These are phyloP conservation scores for Netelia virgata DNA, from an alignment of 2,888 invertebrate species.

Conservation along the genomic window DNA sequence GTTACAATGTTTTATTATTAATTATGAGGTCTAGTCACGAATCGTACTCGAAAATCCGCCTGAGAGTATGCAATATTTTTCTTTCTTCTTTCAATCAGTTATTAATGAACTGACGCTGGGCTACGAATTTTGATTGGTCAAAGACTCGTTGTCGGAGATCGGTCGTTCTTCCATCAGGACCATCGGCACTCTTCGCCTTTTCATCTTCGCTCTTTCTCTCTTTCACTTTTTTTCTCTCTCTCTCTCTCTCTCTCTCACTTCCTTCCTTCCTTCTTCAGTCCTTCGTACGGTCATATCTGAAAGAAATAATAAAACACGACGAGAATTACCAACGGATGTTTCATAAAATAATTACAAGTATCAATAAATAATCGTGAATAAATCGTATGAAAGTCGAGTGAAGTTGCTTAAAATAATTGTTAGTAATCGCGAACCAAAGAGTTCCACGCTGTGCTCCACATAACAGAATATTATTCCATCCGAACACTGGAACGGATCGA, in stretches of 20 bases:
- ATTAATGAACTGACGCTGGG: slow-evolving; percentile 38
- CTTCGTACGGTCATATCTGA: slow-evolving; percentile 80
- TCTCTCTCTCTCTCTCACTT: slow-evolving; percentile 51
- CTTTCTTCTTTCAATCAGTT: background rate
- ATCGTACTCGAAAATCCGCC: slow-evolving; percentile 33
- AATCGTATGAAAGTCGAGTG: too few relatives aligned
- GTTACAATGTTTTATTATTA: slow-evolving; percentile 4
- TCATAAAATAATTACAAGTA: background rate
- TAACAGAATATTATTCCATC: too few relatives aligned
- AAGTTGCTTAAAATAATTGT: too few relatives aligned
- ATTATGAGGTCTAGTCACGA: slow-evolving; percentile 14
- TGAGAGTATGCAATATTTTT: slow-evolving; percentile 32
- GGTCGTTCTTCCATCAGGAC: slow-evolving; percentile 52
- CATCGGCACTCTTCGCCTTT: slow-evolving; percentile 36
- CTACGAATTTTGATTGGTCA: slow-evolving; percentile 69
- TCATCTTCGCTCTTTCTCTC: slow-evolving; percentile 25
- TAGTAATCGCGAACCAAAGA: too few relatives aligned
- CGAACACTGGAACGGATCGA: background rate
- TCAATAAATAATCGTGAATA: background rate
- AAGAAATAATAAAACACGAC: slow-evolving; percentile 68
- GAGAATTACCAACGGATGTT: background rate
- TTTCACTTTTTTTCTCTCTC: too few relatives aligned
- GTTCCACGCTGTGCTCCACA: too few relatives aligned
- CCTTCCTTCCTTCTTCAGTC: slow-evolving; percentile 77
- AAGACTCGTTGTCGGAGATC: slow-evolving; percentile 66